A percentile compares a stretch with the other conserved stretches of the same genome.
These are phyloP conservation scores for Rhagium mordax DNA, from an alignment of 2,888 invertebrate species.

Conservation along the genomic window DNA sequence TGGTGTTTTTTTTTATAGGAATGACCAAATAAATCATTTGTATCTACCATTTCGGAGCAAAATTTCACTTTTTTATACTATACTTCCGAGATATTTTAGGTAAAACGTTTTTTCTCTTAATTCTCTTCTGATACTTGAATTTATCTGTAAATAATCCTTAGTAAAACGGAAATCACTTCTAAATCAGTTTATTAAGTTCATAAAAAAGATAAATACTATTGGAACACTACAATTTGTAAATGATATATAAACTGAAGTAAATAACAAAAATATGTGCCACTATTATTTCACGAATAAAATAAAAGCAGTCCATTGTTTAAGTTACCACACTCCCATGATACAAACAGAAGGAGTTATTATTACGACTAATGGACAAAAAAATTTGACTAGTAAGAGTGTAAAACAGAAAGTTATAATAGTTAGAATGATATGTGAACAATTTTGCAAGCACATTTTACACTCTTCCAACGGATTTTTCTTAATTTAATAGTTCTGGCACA, in stretches of 20 bases:
- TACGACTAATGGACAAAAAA: slow-evolving; percentile 14
- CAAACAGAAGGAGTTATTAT: neutral
- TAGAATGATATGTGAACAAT: neutral
- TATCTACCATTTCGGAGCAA: no score
- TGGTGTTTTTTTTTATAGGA: no score
- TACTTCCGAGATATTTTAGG: no score
- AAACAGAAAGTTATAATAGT: neutral
- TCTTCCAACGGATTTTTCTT: neutral
- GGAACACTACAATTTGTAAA: slow-evolving; percentile 30
- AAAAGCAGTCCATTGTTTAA: slow-evolving; percentile 5
- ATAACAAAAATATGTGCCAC: neutral
- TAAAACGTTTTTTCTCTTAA: no score
- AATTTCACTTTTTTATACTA: no score
- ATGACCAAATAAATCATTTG: no score
- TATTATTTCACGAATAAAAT: slow-evolving; percentile 1
- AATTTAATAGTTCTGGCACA: slow-evolving; percentile 3
- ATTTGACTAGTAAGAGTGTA: slow-evolving; percentile 14
- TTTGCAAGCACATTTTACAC: neutral
- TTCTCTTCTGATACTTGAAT: no score
- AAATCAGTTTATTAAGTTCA: slow-evolving; percentile 14
- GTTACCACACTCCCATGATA: neutral
- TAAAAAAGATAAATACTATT: slow-evolving; percentile 29
- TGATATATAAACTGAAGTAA: neutral
- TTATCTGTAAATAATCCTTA: no score
- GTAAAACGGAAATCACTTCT: neutral